phyloP scores from a whole-genome alignment of 1,140 invertebrate genomes.

The Danaus plexippus region DNA sequence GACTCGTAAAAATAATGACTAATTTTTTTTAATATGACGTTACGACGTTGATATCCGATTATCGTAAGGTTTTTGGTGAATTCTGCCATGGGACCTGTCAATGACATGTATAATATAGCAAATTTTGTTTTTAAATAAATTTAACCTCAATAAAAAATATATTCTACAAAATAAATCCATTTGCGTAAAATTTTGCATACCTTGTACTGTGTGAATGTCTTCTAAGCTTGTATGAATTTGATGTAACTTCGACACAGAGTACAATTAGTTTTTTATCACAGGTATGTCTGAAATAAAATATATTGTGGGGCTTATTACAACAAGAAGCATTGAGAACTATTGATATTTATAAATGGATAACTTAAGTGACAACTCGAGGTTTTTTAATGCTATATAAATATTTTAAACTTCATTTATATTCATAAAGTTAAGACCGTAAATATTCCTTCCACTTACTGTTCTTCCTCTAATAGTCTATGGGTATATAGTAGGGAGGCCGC shows the following conservation, averaged over 20 bases:
- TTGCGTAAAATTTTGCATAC: no score
- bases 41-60: no score
- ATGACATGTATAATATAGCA: no score
- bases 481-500: slow-evolving; percentile 30
- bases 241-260: slow-evolving; percentile 37
- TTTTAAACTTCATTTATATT: background rate
- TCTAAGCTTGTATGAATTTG: slow-evolving; percentile 10
- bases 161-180: no score
- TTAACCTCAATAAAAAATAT: no score
- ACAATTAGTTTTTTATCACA: slow-evolving; percentile 50
- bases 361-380: no score
- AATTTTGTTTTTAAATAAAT: no score
- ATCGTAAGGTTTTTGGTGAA: no score
- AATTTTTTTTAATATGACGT: slow-evolving; percentile 7
- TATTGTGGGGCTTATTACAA: no score
- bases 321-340: no score
- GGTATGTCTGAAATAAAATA: slow-evolving; percentile 33
- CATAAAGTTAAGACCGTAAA: background rate
- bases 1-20: slow-evolving; percentile 15
- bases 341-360: no score
- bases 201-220: slow-evolving; percentile 1
- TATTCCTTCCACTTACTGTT: slow-evolving; percentile 29
- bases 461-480: slow-evolving; percentile 32
- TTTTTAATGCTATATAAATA: background rate
- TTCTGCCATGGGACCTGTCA: no score